Evolutionary conservation across 1,140 invertebrate species (phyloP).

Genomic region (Steinernema khuongi): DNA sequence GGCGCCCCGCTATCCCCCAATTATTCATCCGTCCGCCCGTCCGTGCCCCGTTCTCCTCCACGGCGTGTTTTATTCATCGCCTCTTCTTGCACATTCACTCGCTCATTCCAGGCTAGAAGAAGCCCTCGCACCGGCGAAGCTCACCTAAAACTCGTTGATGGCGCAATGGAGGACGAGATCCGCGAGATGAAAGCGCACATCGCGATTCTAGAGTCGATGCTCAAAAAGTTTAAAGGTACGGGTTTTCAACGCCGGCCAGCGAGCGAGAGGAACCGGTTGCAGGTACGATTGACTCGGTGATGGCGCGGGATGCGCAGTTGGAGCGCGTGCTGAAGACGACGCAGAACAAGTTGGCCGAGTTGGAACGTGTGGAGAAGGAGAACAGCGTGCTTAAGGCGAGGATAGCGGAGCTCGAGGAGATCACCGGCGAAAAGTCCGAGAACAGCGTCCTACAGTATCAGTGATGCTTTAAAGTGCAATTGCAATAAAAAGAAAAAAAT

Average conservation of each 20-base stretch:
- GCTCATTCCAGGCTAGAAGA: too few relatives aligned
- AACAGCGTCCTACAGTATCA: background rate
- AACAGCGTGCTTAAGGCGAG: background rate
- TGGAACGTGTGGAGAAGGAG: background rate
- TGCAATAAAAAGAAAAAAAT: too few relatives aligned
- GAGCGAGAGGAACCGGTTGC: background rate
- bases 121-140: too few relatives aligned
- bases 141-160: background rate
- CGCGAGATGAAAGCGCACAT: background rate
- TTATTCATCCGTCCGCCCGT: background rate
- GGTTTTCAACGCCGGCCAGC: background rate
- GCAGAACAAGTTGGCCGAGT: background rate
- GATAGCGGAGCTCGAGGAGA: background rate
- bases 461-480: slow-evolving; percentile 7
- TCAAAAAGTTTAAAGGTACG: background rate
- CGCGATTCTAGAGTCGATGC: background rate
- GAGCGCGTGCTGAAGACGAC: background rate
- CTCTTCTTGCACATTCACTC: background rate
- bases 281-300: background rate
- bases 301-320: background rate
- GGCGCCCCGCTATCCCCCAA: background rate
- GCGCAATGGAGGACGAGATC: background rate
- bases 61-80: background rate
- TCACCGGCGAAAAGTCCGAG: background rate
- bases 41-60: background rate